Base-by-base conservation (phyloP, 2,113 vertebrate species). In the Atrichornis clamosus region DNA sequence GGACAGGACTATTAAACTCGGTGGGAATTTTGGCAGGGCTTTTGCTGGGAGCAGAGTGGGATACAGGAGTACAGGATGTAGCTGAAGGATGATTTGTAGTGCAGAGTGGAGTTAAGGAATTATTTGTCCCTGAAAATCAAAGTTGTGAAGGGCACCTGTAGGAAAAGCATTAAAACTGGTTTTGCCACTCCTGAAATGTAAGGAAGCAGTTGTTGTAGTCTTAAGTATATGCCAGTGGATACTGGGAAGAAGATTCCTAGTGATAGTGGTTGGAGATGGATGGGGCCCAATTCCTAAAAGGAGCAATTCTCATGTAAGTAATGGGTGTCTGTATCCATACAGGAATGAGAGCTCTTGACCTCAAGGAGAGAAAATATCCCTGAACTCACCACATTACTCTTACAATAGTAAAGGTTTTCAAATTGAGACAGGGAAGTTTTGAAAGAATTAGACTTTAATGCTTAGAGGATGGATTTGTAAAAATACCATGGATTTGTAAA, bases 1-100 rank as follows among this genome's bases (percentile, higher is more conserved):
- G 79, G 52, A 81, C 85, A 73, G 69, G 39, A 22, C 80, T 86
- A 21, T 89, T 92, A 87, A 95, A 93, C 49, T 84, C 1, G 0
- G 53, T 92, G 85, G 88, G 90, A 94, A 72, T 92, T 94, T 77
- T 96, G 65, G 83, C 88, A 94, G 58, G 52, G 64, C 49, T 52
- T 95, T 95, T 1, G 2, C 52, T 90, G 76, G 70, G 64, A 92
- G 73, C 68, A 81, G 90, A 74, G 62, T 12, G 74, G 17, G 69
- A 86, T 84, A 76, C 37, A 72, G 68, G 81, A 74, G 60, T 27
- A 52, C 52, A 94, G 83, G 88, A 77, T 89, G 85, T 77, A 70
- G 64, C 59, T 60, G 83, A 74, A 65, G 72, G 68, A 52, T 86
- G 72, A 84, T 93, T 75, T 87, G 72, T 89, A 59, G 52, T 39